Evolutionary conservation across 2,888 invertebrate genomes (phyloP).

Genomic region (Oasisia sp.): DNA sequence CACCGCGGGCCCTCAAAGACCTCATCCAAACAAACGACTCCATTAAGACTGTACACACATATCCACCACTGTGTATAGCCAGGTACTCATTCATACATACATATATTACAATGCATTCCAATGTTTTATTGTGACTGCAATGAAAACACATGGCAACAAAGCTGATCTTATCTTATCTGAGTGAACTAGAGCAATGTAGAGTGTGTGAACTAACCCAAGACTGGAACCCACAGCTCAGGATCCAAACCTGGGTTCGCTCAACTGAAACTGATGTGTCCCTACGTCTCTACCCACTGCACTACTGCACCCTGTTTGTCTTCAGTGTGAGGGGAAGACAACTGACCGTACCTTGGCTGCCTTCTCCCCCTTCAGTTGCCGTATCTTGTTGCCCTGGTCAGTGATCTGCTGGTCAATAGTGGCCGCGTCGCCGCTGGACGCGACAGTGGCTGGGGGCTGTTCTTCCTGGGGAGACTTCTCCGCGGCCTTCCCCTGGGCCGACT

Average conservation of each 20-base stretch:
- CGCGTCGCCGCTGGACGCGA: conserved; percentile 29
- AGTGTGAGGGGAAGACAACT: neutral
- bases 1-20: too few species aligned
- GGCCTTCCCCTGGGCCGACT: conserved; percentile 57
- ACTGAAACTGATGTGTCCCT: neutral
- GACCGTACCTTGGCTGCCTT: conserved; percentile 46
- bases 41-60: too few species aligned
- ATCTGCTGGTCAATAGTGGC: conserved; percentile 61
- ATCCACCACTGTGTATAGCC: too few species aligned
- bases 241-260: neutral
- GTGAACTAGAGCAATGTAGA: neutral
- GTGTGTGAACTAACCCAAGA: neutral
- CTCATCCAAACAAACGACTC: too few species aligned
- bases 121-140: too few species aligned
- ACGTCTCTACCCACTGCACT: neutral
- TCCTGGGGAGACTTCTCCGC: conserved; percentile 64
- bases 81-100: too few species aligned
- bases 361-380: conserved; percentile 75
- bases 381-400: conserved; percentile 75
- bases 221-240: neutral
- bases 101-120: too few species aligned
- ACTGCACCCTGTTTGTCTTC: neutral
- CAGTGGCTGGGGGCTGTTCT: conserved; percentile 47
- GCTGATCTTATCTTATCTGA: too few species aligned
- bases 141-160: too few species aligned